Conservation (phyloP, 2,797 vertebrate species). For the Onychomys leucogaster region DNA sequence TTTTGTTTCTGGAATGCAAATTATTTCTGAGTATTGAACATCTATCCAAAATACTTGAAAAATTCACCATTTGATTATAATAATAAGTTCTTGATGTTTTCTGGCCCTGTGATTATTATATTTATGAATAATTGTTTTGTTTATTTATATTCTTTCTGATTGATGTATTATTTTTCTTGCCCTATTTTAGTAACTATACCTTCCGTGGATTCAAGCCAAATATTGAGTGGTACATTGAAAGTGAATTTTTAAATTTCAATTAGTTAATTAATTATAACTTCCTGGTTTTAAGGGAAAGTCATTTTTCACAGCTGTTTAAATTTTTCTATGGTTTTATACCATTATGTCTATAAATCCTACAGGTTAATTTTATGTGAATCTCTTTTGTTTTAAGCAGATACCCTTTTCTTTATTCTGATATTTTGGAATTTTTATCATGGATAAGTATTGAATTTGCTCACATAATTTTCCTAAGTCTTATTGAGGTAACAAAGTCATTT, state of each 20-base stretch:
- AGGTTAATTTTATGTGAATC: not conserved
- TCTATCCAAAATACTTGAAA: not conserved
- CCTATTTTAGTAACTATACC: constrained; percentile 3
- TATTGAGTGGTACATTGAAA: not conserved
- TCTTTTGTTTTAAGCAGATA: not conserved
- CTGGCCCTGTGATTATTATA: not conserved
- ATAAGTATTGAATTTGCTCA: not conserved
- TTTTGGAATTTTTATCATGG: constrained; percentile 17
- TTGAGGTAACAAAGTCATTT: not conserved
- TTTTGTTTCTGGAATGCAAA: not conserved
- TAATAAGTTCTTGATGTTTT: not conserved
- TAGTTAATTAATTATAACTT: not conserved
- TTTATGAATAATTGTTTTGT: not conserved
- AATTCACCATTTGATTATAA: not conserved
- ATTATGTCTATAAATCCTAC: not conserved
- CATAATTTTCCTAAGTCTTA: constrained; percentile 46
- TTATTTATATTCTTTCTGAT: constrained; percentile 12
- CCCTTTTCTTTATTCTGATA: not conserved
- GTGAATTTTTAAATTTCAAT: not conserved
- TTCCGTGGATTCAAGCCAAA: not conserved
- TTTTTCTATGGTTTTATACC: not conserved
- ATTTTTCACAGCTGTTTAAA: not conserved
- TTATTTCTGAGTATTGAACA: not conserved
- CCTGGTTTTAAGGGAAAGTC: not conserved
- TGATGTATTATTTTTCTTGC: not conserved